These are phyloP conservation scores for Hoplodrina blanda DNA, from an alignment of 2,888 invertebrate species.

Conservation along the genomic window DNA sequence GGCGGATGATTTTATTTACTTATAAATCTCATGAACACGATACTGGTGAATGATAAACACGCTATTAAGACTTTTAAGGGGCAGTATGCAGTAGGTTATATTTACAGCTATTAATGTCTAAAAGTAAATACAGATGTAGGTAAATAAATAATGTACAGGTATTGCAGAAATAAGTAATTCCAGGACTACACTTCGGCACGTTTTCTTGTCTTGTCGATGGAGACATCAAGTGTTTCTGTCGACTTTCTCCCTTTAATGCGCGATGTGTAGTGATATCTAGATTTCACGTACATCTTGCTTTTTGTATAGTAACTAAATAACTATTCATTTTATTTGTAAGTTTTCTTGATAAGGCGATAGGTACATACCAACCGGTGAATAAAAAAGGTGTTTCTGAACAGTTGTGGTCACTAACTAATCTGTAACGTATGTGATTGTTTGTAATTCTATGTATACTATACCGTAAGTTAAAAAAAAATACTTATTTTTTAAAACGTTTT, in stretches of 20 bases:
- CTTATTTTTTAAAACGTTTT: too few species aligned
- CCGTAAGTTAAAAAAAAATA: neutral
- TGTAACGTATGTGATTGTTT: neutral
- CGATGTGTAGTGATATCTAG: slow-evolving; percentile 32
- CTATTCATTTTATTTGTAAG: slow-evolving; percentile 21
- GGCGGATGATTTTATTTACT: slow-evolving; percentile 39
- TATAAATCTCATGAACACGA: slow-evolving; percentile 31
- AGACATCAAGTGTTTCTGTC: slow-evolving; percentile 40
- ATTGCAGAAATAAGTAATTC: slow-evolving; percentile 7
- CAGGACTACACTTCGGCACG: slow-evolving; percentile 37
- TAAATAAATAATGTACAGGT: slow-evolving; percentile 37
- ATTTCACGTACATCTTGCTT: slow-evolving; percentile 13
- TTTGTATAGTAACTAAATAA: slow-evolving; percentile 11
- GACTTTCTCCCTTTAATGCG: slow-evolving; percentile 60
- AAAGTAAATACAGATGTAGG: slow-evolving; percentile 42
- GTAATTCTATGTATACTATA: neutral
- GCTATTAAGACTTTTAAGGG: slow-evolving; percentile 42
- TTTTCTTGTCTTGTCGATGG: slow-evolving; percentile 47
- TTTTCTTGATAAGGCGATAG: too few species aligned
- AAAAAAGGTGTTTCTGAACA: slow-evolving; percentile 5
- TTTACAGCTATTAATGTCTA: slow-evolving; percentile 39
- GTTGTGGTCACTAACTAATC: slow-evolving; percentile 4
- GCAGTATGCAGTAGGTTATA: slow-evolving; percentile 2
- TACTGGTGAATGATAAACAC: slow-evolving; percentile 27
- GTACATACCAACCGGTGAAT: too few species aligned